Conservation (phyloP, 2,797 vertebrate species). For the Pantherophis alleghaniensis region DNA sequence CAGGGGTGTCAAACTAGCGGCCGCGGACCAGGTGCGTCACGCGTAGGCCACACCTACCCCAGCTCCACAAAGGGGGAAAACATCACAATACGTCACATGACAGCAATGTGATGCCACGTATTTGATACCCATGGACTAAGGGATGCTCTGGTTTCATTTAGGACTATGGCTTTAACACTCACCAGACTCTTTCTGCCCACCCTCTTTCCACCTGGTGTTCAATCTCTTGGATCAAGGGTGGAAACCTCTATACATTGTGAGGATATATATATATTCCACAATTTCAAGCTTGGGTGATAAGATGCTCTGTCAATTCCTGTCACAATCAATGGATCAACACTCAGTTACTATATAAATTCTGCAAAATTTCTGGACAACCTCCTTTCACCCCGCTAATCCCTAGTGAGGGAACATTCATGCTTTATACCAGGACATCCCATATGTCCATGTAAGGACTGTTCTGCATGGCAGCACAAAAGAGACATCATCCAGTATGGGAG, state of each 20-base stretch:
- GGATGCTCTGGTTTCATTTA: background rate
- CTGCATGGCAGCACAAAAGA: background rate
- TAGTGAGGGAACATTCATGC: background rate
- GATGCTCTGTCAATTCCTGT: no score
- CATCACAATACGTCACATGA: no score
- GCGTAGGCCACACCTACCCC: no score
- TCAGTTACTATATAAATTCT: background rate
- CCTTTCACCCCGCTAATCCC: background rate
- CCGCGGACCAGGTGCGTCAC: no score
- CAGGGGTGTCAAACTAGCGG: no score
- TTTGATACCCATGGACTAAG: no score
- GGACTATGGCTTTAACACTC: background rate
- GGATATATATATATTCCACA: background rate
- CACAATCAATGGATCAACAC: no score
- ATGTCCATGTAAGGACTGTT: background rate
- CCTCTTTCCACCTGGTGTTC: background rate
- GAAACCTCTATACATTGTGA: background rate
- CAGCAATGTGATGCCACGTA: no score
- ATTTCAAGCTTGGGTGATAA: no score
- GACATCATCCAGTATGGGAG: background rate
- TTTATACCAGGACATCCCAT: background rate
- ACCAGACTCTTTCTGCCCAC: background rate
- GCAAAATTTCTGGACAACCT: background rate
- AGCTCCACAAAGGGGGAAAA: no score
- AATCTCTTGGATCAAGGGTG: background rate